A percentile compares a stretch with the other conserved stretches of the same genome.
phyloP scores from a whole-genome alignment of 2,797 vertebrate species.

The Enteromius radiatus region DNA sequence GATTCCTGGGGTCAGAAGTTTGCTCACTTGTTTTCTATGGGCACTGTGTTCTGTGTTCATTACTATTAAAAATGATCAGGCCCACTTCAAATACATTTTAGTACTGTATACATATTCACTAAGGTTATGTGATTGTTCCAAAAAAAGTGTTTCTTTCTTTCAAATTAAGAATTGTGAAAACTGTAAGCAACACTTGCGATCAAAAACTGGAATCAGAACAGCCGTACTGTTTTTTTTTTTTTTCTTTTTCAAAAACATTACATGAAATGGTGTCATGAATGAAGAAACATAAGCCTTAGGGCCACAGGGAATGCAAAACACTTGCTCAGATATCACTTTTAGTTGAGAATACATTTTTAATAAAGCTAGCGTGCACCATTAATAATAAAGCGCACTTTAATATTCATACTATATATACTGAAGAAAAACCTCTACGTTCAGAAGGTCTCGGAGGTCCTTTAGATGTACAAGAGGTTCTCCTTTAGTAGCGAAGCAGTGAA shows the following conservation, averaged over 20 bases:
- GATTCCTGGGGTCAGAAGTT: constrained; percentile 1
- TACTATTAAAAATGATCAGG: neutral
- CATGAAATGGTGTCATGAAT: neutral
- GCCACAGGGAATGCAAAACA: constrained; percentile 25
- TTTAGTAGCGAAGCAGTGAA: neutral
- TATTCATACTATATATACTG: constrained; percentile 11
- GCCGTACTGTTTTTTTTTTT: too few relatives aligned
- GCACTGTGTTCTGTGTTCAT: neutral
- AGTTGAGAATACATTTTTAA: constrained; percentile 37
- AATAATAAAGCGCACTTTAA: constrained; percentile 30
- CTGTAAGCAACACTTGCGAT: neutral
- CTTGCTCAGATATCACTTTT: neutral
- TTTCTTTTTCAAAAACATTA: neutral
- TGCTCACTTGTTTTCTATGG: neutral
- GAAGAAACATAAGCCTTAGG: neutral
- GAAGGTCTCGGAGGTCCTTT: constrained; percentile 1
- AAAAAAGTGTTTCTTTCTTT: neutral
- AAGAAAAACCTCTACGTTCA: neutral
- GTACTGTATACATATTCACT: too few relatives aligned
- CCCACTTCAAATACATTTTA: neutral
- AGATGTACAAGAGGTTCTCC: neutral
- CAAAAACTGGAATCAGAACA: neutral
- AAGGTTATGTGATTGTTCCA: neutral
- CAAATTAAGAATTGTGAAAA: neutral
- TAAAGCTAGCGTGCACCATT: constrained; percentile 28